These are phyloP conservation scores for Trichechus manatus DNA, from an alignment of 2,113 vertebrate species.

Conservation along the genomic window DNA sequence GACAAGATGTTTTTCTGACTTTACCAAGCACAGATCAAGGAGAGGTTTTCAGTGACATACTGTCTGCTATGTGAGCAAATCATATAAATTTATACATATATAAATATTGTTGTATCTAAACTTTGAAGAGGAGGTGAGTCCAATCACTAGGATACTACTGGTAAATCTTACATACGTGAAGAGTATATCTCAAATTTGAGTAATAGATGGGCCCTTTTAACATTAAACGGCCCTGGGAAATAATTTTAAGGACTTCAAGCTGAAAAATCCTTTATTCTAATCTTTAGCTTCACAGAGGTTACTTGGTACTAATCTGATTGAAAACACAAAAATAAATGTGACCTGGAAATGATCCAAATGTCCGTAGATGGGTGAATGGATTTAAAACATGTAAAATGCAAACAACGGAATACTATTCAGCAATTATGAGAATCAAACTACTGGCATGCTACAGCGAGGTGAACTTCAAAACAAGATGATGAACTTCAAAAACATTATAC, in stretches of 20 bases:
- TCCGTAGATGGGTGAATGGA: background rate
- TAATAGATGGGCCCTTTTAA: background rate
- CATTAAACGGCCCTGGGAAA: background rate
- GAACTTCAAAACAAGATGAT: background rate
- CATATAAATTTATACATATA: background rate
- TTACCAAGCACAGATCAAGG: background rate
- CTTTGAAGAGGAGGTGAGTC: background rate
- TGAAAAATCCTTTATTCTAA: background rate
- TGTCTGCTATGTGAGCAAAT: background rate
- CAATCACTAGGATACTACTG: background rate
- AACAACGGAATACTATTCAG: background rate
- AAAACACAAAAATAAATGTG: conserved; percentile 6
- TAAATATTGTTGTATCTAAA: background rate
- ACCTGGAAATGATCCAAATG: background rate
- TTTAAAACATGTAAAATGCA: background rate
- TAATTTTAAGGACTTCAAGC: background rate
- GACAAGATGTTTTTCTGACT: background rate
- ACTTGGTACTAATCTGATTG: background rate
- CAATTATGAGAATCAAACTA: background rate
- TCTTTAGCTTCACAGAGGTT: background rate
- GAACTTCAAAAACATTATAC: background rate
- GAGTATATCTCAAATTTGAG: conserved; percentile 23
- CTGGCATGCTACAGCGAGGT: background rate
- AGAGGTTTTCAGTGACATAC: background rate
- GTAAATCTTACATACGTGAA: background rate